phyloP scores from a whole-genome alignment of 2,797 vertebrate species.

The Amphiprion clarkii region DNA sequence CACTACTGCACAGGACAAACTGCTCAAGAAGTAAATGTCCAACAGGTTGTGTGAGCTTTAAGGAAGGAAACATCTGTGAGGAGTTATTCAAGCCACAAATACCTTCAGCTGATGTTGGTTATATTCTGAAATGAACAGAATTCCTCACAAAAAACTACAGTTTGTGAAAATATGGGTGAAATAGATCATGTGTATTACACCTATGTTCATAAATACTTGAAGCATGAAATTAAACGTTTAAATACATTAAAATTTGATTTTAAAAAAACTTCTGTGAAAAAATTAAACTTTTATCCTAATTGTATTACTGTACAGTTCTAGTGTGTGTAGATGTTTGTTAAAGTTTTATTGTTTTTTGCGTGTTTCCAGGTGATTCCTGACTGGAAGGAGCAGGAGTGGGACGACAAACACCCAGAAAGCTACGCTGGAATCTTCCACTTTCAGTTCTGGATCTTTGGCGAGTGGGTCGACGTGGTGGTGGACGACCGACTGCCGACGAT shows the following conservation, averaged over 20 bases:
- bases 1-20: no score
- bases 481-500: conserved; percentile 94
- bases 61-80: neutral
- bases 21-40: no score
- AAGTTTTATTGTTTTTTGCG: neutral
- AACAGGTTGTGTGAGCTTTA: neutral
- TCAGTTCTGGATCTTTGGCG: conserved; percentile 93
- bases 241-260: no score
- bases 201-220: no score
- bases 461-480: conserved; percentile 94
- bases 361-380: conserved; percentile 90
- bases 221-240: no score
- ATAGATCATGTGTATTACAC: neutral
- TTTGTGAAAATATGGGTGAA: neutral
- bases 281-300: neutral
- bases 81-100: neutral
- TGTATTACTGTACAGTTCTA: neutral
- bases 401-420: conserved; percentile 83
- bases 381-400: conserved; percentile 92
- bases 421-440: conserved; percentile 96
- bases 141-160: neutral
- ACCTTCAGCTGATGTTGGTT: neutral
- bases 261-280: no score
- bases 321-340: neutral
- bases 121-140: neutral